These are phyloP conservation scores for Oncorhynchus tshawytscha DNA, from an alignment of 2,113 vertebrate genomes.

Conservation along the genomic window DNA sequence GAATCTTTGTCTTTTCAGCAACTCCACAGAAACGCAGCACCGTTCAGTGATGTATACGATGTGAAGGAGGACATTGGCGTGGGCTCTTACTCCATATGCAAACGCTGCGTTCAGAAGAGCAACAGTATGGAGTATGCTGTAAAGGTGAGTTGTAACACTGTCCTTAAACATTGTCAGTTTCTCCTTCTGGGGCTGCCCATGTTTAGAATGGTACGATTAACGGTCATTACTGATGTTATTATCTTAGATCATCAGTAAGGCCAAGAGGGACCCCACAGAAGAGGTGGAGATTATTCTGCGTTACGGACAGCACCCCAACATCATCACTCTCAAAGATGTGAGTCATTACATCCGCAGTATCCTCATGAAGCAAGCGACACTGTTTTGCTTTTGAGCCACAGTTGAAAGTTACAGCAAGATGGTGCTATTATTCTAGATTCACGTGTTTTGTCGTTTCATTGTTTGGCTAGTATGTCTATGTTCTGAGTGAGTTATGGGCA, in stretches of 20 bases:
- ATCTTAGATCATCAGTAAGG: constrained; percentile 87
- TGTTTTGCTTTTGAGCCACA: not conserved
- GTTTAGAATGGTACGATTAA: not conserved
- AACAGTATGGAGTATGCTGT: constrained; percentile 86
- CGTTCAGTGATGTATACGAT: constrained; percentile 81
- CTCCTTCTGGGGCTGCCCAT: not conserved
- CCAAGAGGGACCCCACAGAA: constrained; percentile 89
- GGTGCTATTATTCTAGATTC: too few relatives aligned
- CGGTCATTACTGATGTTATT: not conserved
- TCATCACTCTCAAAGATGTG: constrained; percentile 92
- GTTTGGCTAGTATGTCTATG: too few relatives aligned
- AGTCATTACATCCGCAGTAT: constrained; percentile 57
- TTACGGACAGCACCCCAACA: constrained; percentile 94
- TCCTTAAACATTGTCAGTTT: not conserved
- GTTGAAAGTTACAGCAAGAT: too few relatives aligned
- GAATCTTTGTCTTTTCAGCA: constrained; percentile 56
- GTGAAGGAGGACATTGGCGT: constrained; percentile 86
- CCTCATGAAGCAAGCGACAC: not conserved
- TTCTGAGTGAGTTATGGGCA: too few relatives aligned
- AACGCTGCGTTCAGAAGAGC: constrained; percentile 78
- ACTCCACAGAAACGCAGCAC: constrained; percentile 77
- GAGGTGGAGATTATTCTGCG: constrained; percentile 93
- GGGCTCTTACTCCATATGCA: constrained; percentile 87
- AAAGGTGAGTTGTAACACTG: constrained; percentile 72
- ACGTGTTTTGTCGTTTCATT: too few relatives aligned